phyloP scores from a whole-genome alignment of 2,888 invertebrate species.

The Diogma glabrata region DNA sequence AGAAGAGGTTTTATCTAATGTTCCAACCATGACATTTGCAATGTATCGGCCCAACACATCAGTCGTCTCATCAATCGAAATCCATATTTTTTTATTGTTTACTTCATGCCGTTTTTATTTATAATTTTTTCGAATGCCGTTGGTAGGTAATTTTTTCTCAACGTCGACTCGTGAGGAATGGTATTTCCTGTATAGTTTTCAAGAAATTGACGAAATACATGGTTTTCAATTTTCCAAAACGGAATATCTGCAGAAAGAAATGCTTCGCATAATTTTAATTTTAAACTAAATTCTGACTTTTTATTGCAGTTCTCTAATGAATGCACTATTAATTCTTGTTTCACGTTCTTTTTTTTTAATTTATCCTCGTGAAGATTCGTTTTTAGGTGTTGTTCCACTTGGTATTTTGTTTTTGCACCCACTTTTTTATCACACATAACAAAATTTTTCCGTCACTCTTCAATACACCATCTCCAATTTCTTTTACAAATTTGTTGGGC shows the following conservation, averaged over 20 bases:
- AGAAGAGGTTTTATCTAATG: not conserved
- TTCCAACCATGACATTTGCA: not conserved
- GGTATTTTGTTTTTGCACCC: not conserved
- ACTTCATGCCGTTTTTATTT: not conserved
- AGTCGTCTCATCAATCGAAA: not conserved
- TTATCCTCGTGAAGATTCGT: not conserved
- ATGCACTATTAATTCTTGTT: not conserved
- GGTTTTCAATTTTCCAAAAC: not conserved
- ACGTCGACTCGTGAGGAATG: not conserved
- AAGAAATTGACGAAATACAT: not conserved
- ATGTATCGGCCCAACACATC: not conserved
- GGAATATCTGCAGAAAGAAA: not conserved
- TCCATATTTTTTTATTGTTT: not conserved
- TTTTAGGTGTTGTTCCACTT: not conserved
- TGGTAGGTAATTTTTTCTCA: not conserved
- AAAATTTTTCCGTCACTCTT: not conserved
- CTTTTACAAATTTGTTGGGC: not conserved
- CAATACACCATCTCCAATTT: not conserved
- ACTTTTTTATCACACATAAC: not conserved
- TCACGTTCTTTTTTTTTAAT: not conserved
- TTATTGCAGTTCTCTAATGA: not conserved
- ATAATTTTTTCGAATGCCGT: not conserved
- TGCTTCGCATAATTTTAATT: not conserved
- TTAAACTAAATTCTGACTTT: not conserved
- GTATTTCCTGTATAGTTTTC: not conserved